Percentiles rank a stretch among this genome's conserved stretches.
phyloP scores from a whole-genome alignment of 2,797 vertebrate species.

The Bovichtus variegatus region DNA sequence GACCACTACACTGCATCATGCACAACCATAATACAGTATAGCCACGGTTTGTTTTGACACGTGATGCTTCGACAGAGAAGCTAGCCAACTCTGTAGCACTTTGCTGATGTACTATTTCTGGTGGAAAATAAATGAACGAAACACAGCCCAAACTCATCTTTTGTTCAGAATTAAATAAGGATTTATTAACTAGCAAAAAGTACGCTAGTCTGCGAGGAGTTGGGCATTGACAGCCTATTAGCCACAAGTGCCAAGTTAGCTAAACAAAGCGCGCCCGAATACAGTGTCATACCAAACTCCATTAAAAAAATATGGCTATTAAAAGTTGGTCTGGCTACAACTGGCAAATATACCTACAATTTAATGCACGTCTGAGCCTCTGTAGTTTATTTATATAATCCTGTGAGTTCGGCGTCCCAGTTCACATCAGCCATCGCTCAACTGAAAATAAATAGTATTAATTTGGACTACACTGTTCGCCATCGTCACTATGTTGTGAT shows the following conservation, averaged over 20 bases:
- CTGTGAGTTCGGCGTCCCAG: neutral
- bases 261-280: conserved; percentile 6
- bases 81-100: neutral
- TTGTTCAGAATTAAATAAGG: neutral
- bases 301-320: neutral
- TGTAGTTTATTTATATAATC: fast-evolving
- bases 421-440: neutral
- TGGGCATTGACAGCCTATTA: neutral
- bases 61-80: conserved; percentile 57
- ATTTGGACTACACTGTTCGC: neutral
- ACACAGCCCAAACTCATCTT: neutral
- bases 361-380: fast-evolving
- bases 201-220: neutral
- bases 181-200: neutral
- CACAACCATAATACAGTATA: neutral
- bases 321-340: neutral
- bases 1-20: neutral
- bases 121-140: fast-evolving
- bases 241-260: conserved; percentile 9
- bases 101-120: neutral
- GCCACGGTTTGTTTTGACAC: conserved; percentile 81
- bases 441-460: neutral
- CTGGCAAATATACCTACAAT: fast-evolving
- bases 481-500: conserved; percentile 22
- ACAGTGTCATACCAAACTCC: neutral